These are phyloP conservation scores for Synergus itoensis DNA, from an alignment of 2,888 invertebrate genomes.

Conservation along the genomic window DNA sequence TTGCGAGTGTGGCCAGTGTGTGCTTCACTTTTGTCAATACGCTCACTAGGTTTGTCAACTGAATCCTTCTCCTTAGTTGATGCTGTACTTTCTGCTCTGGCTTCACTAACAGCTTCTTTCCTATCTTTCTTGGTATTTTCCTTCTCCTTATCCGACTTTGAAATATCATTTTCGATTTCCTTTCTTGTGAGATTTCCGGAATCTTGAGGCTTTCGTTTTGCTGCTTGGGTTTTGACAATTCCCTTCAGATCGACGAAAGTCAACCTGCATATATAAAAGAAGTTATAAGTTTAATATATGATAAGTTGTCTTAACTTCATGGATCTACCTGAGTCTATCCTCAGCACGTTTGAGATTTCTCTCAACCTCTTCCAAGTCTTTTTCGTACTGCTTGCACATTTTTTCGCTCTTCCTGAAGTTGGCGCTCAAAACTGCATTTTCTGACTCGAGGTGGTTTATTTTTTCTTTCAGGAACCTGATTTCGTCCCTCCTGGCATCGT, in stretches of 20 bases:
- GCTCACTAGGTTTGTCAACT: not conserved
- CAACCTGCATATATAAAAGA: not conserved
- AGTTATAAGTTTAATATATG: too few relatives aligned
- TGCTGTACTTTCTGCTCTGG: not conserved
- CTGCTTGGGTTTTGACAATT: not conserved
- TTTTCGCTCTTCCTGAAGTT: slow-evolving; percentile 44
- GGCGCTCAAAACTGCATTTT: slow-evolving; percentile 8
- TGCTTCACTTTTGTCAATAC: not conserved
- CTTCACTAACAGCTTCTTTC: not conserved
- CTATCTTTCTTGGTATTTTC: not conserved
- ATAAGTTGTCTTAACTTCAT: too few relatives aligned
- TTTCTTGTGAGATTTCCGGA: not conserved
- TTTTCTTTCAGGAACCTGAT: slow-evolving; percentile 30
- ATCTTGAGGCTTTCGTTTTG: slow-evolving; percentile 2
- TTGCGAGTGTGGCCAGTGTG: not conserved
- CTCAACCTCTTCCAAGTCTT: slow-evolving; percentile 45
- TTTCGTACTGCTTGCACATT: slow-evolving; percentile 45
- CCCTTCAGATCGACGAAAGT: not conserved
- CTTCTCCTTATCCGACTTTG: not conserved
- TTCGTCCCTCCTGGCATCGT: slow-evolving; percentile 43
- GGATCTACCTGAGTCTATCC: slow-evolving; percentile 46
- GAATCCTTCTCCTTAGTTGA: not conserved
- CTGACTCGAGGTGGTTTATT: slow-evolving; percentile 40
- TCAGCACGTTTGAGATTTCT: slow-evolving; percentile 41
- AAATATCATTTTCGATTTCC: not conserved